phyloP scores from a whole-genome alignment of 2,797 vertebrate species.

The Potorous gilbertii region DNA sequence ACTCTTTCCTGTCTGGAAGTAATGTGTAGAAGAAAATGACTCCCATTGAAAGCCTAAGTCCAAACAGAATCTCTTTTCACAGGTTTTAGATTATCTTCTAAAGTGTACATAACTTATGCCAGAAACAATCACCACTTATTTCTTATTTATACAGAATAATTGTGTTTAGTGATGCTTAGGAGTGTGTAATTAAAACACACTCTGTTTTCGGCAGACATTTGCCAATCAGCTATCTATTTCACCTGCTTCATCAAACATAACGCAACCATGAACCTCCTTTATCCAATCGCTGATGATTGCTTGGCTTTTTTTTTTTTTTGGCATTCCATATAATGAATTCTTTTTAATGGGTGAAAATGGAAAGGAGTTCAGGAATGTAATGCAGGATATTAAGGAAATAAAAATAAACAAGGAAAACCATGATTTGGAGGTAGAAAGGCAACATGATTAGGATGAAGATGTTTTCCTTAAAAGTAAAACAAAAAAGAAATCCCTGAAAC shows the following conservation, averaged over 20 bases:
- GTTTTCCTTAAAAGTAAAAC: background rate
- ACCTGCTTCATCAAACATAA: background rate
- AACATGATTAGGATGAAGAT: background rate
- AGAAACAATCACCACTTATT: background rate
- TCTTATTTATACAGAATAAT: background rate
- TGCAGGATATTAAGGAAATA: background rate
- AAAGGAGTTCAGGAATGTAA: background rate
- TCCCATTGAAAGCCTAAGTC: background rate
- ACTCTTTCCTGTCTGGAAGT: background rate
- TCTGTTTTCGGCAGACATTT: background rate
- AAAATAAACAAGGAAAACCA: background rate
- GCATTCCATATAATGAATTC: background rate
- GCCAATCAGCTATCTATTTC: background rate
- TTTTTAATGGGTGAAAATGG: background rate
- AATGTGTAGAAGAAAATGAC: background rate
- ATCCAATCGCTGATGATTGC: background rate
- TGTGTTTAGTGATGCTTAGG: background rate
- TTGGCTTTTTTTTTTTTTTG: background rate
- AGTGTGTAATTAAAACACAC: conserved; percentile 8
- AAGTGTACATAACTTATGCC: background rate
- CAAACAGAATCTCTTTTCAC: background rate
- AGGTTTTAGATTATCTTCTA: background rate
- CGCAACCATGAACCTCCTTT: background rate
- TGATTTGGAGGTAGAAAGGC: background rate
- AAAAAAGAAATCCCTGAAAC: background rate